These are phyloP conservation scores for Poeciliopsis presidionis DNA, from an alignment of 2,797 vertebrate genomes.

Conservation along the genomic window DNA sequence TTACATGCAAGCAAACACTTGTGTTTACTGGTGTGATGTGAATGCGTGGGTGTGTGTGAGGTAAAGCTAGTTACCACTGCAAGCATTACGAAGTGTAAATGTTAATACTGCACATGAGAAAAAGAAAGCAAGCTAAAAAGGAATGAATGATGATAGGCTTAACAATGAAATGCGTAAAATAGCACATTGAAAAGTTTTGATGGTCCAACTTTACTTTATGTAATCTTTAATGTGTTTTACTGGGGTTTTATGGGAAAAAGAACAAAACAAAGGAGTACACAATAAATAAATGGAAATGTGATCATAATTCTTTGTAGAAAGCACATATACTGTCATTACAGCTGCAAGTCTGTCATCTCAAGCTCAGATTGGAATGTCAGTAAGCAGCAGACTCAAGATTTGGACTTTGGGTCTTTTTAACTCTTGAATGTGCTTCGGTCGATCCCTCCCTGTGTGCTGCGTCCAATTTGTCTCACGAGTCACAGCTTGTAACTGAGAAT, in stretches of 20 bases:
- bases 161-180: neutral
- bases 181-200: neutral
- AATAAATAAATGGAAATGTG: neutral
- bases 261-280: neutral
- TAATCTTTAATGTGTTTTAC: neutral
- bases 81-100: conserved; percentile 45
- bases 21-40: conserved; percentile 21
- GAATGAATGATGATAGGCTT: conserved; percentile 1
- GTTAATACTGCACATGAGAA: conserved; percentile 28
- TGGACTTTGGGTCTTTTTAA: neutral
- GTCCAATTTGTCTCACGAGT: neutral
- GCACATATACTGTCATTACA: neutral
- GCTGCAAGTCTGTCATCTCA: neutral
- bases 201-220: neutral
- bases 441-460: neutral
- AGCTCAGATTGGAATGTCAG: neutral
- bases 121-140: conserved; percentile 26
- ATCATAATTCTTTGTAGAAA: neutral
- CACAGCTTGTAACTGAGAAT: neutral
- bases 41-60: conserved; percentile 34
- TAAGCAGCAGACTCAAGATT: neutral
- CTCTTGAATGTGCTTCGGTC: neutral
- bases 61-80: conserved; percentile 51
- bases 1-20: conserved; percentile 62
- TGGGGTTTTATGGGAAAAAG: neutral